phyloP scores from a whole-genome alignment of 2,888 invertebrate species.

The Hartigia nigra region DNA sequence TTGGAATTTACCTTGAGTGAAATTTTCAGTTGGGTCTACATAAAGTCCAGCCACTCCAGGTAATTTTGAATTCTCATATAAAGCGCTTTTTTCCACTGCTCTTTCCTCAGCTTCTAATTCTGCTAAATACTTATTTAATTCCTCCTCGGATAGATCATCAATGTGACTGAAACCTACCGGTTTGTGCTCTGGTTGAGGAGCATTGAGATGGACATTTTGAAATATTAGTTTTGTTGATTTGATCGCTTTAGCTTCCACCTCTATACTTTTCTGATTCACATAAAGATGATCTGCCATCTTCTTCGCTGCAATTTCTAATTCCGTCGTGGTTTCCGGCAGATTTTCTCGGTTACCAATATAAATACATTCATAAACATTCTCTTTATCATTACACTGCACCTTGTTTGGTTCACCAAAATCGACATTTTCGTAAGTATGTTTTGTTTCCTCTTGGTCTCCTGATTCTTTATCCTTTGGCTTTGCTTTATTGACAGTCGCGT shows the following conservation, averaged over 20 bases:
- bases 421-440: slow-evolving; percentile 49
- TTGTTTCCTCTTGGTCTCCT: slow-evolving; percentile 26
- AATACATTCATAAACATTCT: slow-evolving; percentile 44
- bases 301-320: slow-evolving; percentile 43
- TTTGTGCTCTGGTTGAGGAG: slow-evolving; percentile 25
- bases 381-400: slow-evolving; percentile 24
- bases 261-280: slow-evolving; percentile 23
- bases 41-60: slow-evolving; percentile 15
- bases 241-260: slow-evolving; percentile 28
- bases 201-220: slow-evolving; percentile 25
- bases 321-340: slow-evolving; percentile 37
- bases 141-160: slow-evolving; percentile 62
- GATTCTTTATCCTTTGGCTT: slow-evolving; percentile 22
- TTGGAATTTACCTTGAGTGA: slow-evolving; percentile 16
- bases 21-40: slow-evolving; percentile 12
- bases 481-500: slow-evolving; percentile 22
- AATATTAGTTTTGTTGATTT: slow-evolving; percentile 22
- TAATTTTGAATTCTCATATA: slow-evolving; percentile 30
- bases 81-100: slow-evolving; percentile 35
- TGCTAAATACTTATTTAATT: slow-evolving; percentile 63
- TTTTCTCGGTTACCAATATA: slow-evolving; percentile 40
- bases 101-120: slow-evolving; percentile 64
- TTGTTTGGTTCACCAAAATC: slow-evolving; percentile 37
- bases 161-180: slow-evolving; percentile 53
- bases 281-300: slow-evolving; percentile 41